Evolutionary conservation across 2,797 vertebrate species (phyloP), one percentile per base, ranked within the genome.

Genomic region (Melanotaenia trifasciata): DNA sequence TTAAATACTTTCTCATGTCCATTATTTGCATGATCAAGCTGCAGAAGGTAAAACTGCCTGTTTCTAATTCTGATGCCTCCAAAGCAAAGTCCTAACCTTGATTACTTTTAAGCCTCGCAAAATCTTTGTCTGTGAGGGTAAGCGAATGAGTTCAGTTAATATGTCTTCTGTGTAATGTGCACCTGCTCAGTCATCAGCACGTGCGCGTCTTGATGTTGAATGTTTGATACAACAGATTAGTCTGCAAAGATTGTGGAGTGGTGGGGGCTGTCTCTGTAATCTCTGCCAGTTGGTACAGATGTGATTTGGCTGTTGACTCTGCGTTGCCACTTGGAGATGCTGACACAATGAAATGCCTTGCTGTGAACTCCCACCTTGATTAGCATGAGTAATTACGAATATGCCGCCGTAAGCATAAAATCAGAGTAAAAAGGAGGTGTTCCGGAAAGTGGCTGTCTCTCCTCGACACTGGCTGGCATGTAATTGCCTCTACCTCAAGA

Each of bases 311-410:
- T 87, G 87, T 83, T 79, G 78, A 86, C 82, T 85, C 73, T 87
- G 72, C 65, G 82, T 88, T 91, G 83, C 83, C 88, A 85, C 83
- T 90, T 84, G 81, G 78, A 91, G 80, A 82, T 84, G 90, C 90
- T 90, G 88, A 94, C 89, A 90, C 87, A 85, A 90, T 88, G 68
- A 79, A 92, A 87, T 60, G 74, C 75, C 87, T 84, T 38, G 79
- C 87, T 86, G 84, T 93, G 90, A 94, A 92, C 92, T 87, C 87
- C 87, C 86, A 91, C 91, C 90, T 89, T 93, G 89, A 94, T 94
- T 93, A 93, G 90, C 91, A 92, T 88, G 81, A 89, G 89, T 90
- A 94, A 95, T 95, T 94, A 94, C 90, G 89, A 88, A 90, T 90
- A 81, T 91, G 87, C 90, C 86, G 81, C 64, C 3, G 72, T 90